Evolutionary conservation across 2,888 invertebrate genomes (phyloP), one percentile per base, ranked within the genome.

Genomic region (Ornithoptera alexandrae): DNA sequence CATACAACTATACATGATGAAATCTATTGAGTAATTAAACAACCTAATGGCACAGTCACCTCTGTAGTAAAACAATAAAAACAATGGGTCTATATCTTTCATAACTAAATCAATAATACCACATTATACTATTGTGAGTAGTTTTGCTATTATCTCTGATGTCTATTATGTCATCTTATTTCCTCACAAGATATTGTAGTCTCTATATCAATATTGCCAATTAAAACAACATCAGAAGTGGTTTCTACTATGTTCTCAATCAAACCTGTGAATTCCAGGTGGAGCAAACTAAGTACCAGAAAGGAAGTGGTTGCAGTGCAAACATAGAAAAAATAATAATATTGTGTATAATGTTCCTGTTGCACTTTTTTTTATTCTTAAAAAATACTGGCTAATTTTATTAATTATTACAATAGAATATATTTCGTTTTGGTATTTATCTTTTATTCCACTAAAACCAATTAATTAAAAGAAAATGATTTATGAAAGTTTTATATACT

Each of bases 71-170:
- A 70, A 70, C 64, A 70, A 70, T 63, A 61, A 70, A 60, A 70
- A 70, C 62, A 66, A 70, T 70, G 59, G 53, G 22, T 24, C n/a
- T 30, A 63, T 56, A 24, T 42, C 50, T 50, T 66, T 56, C 30
- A 68, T 30, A 46, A 68, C 20, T 68, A 70, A 30, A 61, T 22
- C 58, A 20, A 61, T 58, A 67, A 67, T 63, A 64, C 39, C 24
- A 24, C 64, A 70, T 64, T 70, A 61, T 58, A 61, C 67, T 67
- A 70, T 70, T 70, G 70, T 70, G 20, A 70, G 36, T 42, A 39
- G 24, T n/a, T 67, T 56, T 36, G 46, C 57, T 39, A 67, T 67
- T 57, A 64, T 67, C 56, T 65, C 59, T 64, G 1, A 56, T 30
- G 7, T n/a, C n/a, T 53, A 64, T 70, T 70, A 56, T 63, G 42